Evolutionary conservation across 2,797 vertebrate genomes (phyloP).

Genomic region (Podargus strigoides): DNA sequence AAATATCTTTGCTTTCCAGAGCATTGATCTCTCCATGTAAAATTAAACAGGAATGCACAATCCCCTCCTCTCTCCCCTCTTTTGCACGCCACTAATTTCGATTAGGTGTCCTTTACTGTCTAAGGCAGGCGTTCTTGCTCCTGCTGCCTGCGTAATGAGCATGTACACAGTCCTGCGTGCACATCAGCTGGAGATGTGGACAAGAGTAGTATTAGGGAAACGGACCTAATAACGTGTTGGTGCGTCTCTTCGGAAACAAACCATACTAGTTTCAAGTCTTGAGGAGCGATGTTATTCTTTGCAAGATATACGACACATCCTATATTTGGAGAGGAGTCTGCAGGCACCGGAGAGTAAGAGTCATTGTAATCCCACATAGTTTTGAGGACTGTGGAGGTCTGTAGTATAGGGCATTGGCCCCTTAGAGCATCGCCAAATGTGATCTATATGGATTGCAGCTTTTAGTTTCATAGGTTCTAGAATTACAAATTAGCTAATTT

Average conservation of each 20-base stretch:
- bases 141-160: neutral
- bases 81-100: neutral
- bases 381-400: conserved; percentile 44
- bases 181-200: neutral
- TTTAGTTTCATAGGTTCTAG: conserved; percentile 94
- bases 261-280: neutral
- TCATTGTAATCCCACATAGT: conserved; percentile 11
- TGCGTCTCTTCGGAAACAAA: conserved; percentile 16
- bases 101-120: neutral
- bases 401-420: conserved; percentile 62
- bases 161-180: neutral
- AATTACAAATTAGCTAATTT: conserved; percentile 99
- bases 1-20: conserved; percentile 5
- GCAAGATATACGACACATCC: conserved; percentile 13
- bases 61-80: neutral
- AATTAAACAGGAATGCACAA: neutral
- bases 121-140: neutral
- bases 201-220: neutral
- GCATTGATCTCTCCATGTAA: neutral
- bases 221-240: neutral
- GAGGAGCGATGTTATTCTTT: neutral
- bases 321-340: conserved; percentile 36
- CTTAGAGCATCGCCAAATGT: conserved; percentile 75
- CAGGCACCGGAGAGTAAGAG: neutral
- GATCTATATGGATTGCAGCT: conserved; percentile 88